Conservation (phyloP, 2,797 vertebrate genomes). For the Poeciliopsis turneri region DNA sequence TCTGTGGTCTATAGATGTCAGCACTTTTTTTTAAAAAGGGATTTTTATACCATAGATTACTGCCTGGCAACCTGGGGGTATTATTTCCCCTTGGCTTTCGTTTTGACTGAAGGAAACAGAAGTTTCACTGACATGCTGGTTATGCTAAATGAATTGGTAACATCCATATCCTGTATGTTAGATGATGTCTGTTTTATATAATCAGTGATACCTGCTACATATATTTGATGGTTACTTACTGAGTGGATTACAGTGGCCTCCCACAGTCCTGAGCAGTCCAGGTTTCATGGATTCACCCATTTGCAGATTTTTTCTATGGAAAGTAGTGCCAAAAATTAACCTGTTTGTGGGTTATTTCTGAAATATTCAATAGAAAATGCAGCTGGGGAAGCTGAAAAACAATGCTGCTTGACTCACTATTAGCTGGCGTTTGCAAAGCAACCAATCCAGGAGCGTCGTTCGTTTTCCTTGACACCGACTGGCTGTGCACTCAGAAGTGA, state of each 20-base stretch:
- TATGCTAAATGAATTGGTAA: not conserved
- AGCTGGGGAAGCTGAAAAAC: not conserved
- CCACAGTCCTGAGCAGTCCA: not conserved
- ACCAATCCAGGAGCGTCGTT: not conserved
- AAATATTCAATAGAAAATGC: not conserved
- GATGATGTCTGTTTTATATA: not conserved
- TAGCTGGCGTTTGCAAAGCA: not conserved
- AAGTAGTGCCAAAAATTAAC: not conserved
- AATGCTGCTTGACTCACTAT: not conserved
- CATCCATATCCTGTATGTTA: not conserved
- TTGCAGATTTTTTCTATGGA: not conserved
- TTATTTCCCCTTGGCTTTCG: not conserved
- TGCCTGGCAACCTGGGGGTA: conserved; percentile 9
- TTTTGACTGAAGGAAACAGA: conserved; percentile 2
- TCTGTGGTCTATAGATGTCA: conserved; percentile 48
- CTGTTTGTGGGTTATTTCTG: not conserved
- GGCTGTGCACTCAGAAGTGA: not conserved
- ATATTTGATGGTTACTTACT: not conserved
- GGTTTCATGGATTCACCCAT: not conserved
- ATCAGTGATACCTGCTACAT: not conserved
- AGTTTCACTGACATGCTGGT: not conserved
- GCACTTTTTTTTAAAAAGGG: conserved; percentile 20
- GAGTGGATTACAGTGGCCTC: not conserved
- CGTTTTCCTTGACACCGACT: not conserved
- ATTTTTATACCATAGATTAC: conserved; percentile 10